Percentiles rank a stretch among this genome's conserved stretches.
phyloP scores from a whole-genome alignment of 2,888 invertebrate genomes.

The Xestia rhomboidea region DNA sequence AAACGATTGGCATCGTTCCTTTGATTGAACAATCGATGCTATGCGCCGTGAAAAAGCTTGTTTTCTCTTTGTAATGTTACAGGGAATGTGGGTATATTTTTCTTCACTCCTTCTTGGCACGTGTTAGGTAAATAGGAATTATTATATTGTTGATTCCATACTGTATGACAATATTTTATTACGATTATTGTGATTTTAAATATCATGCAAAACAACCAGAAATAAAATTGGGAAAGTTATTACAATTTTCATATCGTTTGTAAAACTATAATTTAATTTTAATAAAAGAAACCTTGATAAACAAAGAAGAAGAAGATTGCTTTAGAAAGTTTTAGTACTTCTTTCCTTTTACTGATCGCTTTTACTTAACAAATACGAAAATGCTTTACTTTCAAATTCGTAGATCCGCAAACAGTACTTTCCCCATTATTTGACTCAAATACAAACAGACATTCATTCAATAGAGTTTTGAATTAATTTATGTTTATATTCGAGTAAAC shows the following conservation, averaged over 20 bases:
- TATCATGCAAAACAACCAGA: neutral
- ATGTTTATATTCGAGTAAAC: too few species aligned
- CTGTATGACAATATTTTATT: neutral
- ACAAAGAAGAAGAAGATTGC: neutral
- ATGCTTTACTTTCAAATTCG: neutral
- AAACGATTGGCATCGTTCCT: slow-evolving; percentile 50
- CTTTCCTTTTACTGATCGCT: neutral
- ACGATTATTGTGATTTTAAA: neutral
- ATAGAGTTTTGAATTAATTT: too few species aligned
- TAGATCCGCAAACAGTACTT: slow-evolving; percentile 16
- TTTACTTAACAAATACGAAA: neutral
- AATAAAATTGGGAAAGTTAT: neutral
- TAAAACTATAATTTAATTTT: neutral
- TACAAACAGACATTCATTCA: slow-evolving; percentile 49
- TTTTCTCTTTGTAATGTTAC: slow-evolving; percentile 48
- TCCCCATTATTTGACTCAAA: slow-evolving; percentile 5
- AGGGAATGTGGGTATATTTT: slow-evolving; percentile 37
- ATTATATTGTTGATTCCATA: neutral
- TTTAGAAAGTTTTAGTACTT: neutral
- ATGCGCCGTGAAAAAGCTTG: slow-evolving; percentile 34
- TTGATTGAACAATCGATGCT: slow-evolving; percentile 61
- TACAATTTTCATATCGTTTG: neutral
- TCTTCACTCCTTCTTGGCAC: slow-evolving; percentile 2
- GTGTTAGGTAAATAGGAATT: neutral
- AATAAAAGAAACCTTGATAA: neutral